These are phyloP conservation scores for Pipistrellus pipistrellus DNA, from an alignment of 2,797 vertebrate species.

Conservation along the genomic window DNA sequence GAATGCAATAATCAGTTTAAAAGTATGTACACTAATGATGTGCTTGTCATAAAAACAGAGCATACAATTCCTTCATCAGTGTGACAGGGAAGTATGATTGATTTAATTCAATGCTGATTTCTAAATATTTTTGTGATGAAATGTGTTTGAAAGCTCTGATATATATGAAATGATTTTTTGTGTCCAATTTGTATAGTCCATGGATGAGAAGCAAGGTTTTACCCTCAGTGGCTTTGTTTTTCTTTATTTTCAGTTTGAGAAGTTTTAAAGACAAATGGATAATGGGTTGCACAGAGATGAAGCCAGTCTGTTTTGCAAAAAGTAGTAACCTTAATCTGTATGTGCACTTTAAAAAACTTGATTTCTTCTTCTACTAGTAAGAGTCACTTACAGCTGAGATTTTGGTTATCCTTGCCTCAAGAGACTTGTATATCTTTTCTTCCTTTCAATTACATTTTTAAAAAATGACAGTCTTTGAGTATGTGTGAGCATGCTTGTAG, in stretches of 20 bases:
- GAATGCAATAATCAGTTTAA: conserved; percentile 96
- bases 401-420: neutral
- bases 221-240: conserved; percentile 74
- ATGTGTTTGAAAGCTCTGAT: conserved; percentile 81
- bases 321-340: conserved; percentile 32
- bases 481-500: neutral
- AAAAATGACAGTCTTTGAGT: neutral
- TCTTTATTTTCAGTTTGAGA: conserved; percentile 79
- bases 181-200: conserved; percentile 78
- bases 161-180: conserved; percentile 81
- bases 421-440: neutral
- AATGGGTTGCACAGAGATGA: conserved; percentile 55
- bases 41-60: conserved; percentile 93
- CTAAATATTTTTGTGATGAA: conserved; percentile 83
- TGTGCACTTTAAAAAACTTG: neutral
- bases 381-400: neutral
- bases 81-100: conserved; percentile 83
- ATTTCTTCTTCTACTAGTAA: conserved; percentile 56
- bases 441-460: neutral
- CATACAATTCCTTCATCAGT: conserved; percentile 90
- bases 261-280: conserved; percentile 69
- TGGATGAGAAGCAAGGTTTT: conserved; percentile 72
- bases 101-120: conserved; percentile 85
- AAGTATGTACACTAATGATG: conserved; percentile 93
- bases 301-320: conserved; percentile 16